Conservation (phyloP, 35 echinoderm and acorn worm species). For the Strongylocentrotus purpuratus region DNA sequence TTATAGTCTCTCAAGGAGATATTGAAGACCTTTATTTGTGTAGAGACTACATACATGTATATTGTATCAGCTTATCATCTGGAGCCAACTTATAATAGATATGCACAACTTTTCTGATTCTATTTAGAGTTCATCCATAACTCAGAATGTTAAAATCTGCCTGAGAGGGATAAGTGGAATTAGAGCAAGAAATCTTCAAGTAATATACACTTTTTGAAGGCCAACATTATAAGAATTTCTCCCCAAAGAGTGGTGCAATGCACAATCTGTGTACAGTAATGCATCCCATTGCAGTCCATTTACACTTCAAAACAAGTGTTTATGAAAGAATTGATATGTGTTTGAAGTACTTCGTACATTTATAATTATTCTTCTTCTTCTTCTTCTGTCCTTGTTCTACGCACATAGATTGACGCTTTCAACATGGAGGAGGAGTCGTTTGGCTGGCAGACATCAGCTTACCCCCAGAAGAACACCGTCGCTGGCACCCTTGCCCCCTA, state of each 20-base stretch:
- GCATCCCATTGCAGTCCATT: not conserved
- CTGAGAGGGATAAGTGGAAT: too few species aligned
- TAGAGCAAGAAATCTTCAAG: too few species aligned
- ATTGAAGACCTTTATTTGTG: not conserved
- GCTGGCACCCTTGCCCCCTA: constrained; percentile 72
- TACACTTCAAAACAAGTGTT: not conserved
- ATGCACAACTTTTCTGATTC: too few species aligned
- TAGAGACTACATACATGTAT: not conserved
- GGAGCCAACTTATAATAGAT: too few species aligned
- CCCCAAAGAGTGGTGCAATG: not conserved
- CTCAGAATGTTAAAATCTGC: too few species aligned
- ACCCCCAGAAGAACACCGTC: constrained; percentile 80
- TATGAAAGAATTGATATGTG: not conserved
- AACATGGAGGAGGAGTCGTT: constrained; percentile 94
- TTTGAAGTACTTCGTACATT: not conserved
- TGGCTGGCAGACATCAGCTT: constrained; percentile 95
- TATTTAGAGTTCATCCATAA: too few species aligned
- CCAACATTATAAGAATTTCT: too few species aligned
- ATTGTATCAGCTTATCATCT: too few species aligned
- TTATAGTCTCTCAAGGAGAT: not conserved
- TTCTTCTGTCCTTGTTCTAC: not conserved
- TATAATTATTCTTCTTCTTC: not conserved
- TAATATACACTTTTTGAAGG: too few species aligned
- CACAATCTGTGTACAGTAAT: not conserved
- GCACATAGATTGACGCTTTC: constrained; percentile 84